Evolutionary conservation across 2,113 vertebrate genomes (phyloP).

Genomic region (cattle (Bos taurus)): ARS-UCD2.0 NC_037338.1:70803501-70804000

Average conservation of each 20-base stretch:
- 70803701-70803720: not conserved
- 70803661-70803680: too few relatives aligned
- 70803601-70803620: fast-evolving
- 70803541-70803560: not conserved
- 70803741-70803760: not conserved
- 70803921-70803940: not conserved
- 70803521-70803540: not conserved
- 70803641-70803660: not conserved
- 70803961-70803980: not conserved
- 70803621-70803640: not conserved
- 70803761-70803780: not conserved
- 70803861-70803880: not conserved
- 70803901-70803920: not conserved
- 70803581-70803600: not conserved
- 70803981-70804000: not conserved
- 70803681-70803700: not conserved
- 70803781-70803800: not conserved
- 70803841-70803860: not conserved
- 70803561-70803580: too few relatives aligned
- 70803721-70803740: not conserved
- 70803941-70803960: not conserved
- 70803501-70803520: not conserved
- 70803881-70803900: not conserved
- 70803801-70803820: not conserved
- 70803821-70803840: not conserved